These are phyloP conservation scores for Tenthredo mesomela DNA, from an alignment of 2,888 invertebrate species.

Conservation along the genomic window DNA sequence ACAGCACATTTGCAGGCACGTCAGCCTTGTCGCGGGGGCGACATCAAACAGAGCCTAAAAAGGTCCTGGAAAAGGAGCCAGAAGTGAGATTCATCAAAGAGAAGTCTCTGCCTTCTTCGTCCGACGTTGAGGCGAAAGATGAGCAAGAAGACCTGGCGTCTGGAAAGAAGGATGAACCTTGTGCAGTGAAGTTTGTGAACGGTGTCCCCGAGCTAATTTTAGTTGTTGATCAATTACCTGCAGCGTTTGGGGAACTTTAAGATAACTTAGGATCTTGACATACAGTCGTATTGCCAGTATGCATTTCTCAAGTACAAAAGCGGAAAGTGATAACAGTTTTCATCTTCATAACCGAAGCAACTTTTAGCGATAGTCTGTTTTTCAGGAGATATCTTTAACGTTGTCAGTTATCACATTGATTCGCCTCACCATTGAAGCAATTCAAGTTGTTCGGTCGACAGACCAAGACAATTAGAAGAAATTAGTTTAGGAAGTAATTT, in stretches of 20 bases:
- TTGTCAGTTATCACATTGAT: neutral
- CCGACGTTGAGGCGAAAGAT: neutral
- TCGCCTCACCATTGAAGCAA: neutral
- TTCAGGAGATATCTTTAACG: neutral
- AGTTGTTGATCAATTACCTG: slow-evolving; percentile 14
- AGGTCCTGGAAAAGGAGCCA: neutral
- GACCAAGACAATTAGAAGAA: neutral
- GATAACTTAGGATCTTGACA: neutral
- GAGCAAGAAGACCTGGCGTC: neutral
- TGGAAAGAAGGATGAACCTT: slow-evolving; percentile 15
- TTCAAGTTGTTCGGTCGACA: neutral
- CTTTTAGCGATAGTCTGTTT: neutral
- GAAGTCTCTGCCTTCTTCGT: neutral
- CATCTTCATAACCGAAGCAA: neutral
- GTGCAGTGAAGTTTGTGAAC: neutral
- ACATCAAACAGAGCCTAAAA: slow-evolving; percentile 15
- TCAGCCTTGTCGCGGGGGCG: neutral
- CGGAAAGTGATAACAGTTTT: slow-evolving; percentile 11
- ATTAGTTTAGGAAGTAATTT: neutral
- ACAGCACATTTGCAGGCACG: neutral
- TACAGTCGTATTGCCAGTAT: slow-evolving; percentile 1
- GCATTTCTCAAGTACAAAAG: slow-evolving; percentile 10
- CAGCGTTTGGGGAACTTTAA: slow-evolving; percentile 12
- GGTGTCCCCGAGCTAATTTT: neutral
- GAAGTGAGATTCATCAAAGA: neutral